A percentile compares a stretch with the other conserved stretches of the same genome.
These are phyloP conservation scores for Syrrhaptes paradoxus DNA, from an alignment of 2,113 vertebrate genomes.

Conservation along the genomic window DNA sequence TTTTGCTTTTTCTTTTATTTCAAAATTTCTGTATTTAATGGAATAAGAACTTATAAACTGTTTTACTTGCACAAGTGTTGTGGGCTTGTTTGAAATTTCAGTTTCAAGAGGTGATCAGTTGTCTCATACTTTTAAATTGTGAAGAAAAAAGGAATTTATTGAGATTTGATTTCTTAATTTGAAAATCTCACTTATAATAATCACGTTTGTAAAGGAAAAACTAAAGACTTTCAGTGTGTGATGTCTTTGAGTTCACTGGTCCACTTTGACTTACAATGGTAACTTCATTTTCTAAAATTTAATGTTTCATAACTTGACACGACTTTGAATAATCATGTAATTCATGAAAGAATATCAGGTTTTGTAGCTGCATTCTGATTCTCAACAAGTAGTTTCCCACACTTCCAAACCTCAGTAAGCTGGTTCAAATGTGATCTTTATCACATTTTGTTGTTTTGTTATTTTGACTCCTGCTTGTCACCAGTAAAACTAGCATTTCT, in stretches of 20 bases:
- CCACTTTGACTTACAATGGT: neutral
- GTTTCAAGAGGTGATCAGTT: neutral
- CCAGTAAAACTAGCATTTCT: neutral
- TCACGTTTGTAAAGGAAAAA: neutral
- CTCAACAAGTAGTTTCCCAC: neutral
- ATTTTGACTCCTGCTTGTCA: neutral
- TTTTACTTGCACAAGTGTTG: neutral
- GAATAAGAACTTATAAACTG: neutral
- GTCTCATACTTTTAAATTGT: neutral
- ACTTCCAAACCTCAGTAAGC: neutral
- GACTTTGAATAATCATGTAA: neutral
- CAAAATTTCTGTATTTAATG: neutral
- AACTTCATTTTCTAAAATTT: neutral
- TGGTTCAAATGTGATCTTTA: neutral
- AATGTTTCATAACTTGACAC: neutral
- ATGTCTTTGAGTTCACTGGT: neutral
- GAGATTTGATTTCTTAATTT: neutral
- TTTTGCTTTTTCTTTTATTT: neutral
- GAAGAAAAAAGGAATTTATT: neutral
- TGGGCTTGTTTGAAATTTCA: neutral
- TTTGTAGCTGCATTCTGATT: neutral
- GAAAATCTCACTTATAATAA: neutral
- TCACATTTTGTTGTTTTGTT: neutral
- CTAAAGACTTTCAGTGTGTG: neutral
- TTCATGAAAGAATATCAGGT: neutral